Percentiles rank a stretch among this genome's conserved stretches.
phyloP scores from a whole-genome alignment of 2,113 vertebrate species.

The Larimichthys crocea region DNA sequence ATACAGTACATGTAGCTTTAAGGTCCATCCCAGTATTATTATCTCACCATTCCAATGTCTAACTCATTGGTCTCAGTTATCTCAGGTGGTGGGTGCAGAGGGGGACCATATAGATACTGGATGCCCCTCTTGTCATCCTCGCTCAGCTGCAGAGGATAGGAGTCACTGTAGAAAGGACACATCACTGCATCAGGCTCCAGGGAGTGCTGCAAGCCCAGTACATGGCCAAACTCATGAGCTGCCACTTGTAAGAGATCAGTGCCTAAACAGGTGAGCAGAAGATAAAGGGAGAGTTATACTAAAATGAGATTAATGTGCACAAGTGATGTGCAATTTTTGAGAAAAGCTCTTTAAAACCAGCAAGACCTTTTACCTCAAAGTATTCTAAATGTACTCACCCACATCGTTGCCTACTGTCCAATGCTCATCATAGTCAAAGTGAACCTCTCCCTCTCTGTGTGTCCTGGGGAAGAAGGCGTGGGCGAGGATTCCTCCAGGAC shows the following conservation, averaged over 20 bases:
- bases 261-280: constrained; percentile 75
- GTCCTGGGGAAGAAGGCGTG: constrained; percentile 94
- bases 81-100: constrained; percentile 11
- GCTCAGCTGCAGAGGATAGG: constrained; percentile 89
- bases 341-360: not conserved
- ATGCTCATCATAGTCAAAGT: constrained; percentile 94
- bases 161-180: constrained; percentile 93
- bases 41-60: constrained; percentile 56
- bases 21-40: not conserved
- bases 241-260: constrained; percentile 94
- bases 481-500: constrained; percentile 92
- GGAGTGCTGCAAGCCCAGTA: constrained; percentile 92
- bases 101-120: constrained; percentile 90
- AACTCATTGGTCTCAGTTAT: constrained; percentile 79
- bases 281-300: not conserved
- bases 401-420: constrained; percentile 90
- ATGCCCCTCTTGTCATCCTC: constrained; percentile 92
- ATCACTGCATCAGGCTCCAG: constrained; percentile 90
- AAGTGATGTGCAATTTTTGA: not conserved
- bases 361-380: not conserved
- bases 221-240: constrained; percentile 93
- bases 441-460: constrained; percentile 90
- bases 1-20: constrained; percentile 4
- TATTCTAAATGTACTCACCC: constrained; percentile 79
- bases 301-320: not conserved